phyloP scores from a whole-genome alignment of 2,888 invertebrate genomes.

The Cylindroiulus punctatus region DNA sequence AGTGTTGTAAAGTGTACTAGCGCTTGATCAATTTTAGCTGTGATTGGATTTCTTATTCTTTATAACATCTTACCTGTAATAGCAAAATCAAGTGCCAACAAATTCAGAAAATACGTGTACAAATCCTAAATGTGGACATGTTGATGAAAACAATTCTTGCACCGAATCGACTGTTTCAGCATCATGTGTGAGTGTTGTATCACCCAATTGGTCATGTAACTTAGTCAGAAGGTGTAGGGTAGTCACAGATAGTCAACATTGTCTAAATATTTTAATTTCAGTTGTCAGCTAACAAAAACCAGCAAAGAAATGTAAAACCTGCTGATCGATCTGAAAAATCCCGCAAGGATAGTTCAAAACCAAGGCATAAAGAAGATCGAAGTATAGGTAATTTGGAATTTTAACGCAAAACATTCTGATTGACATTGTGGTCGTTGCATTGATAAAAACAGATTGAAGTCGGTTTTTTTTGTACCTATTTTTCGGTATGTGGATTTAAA shows the following conservation, averaged over 20 bases:
- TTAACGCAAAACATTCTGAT: neutral
- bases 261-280: neutral
- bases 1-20: neutral
- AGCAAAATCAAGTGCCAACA: constrained; percentile 28
- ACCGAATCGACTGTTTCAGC: neutral
- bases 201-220: too few species aligned
- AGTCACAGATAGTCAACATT: neutral
- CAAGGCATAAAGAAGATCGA: constrained; percentile 56
- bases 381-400: constrained; percentile 29
- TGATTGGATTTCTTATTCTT: neutral
- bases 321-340: constrained; percentile 45
- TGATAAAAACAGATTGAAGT: too few species aligned
- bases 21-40: neutral
- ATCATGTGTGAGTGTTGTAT: neutral
- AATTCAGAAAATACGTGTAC: neutral
- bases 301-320: neutral
- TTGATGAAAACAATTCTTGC: neutral
- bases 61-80: neutral
- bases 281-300: neutral
- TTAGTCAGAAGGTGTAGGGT: too few species aligned
- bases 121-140: constrained; percentile 8
- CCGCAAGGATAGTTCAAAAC: constrained; percentile 44
- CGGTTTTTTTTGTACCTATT: too few species aligned
- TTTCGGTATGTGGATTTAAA: too few species aligned
- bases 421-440: too few species aligned